These are phyloP conservation scores for Lobophora halterata DNA, from an alignment of 2,888 invertebrate genomes.

Conservation along the genomic window DNA sequence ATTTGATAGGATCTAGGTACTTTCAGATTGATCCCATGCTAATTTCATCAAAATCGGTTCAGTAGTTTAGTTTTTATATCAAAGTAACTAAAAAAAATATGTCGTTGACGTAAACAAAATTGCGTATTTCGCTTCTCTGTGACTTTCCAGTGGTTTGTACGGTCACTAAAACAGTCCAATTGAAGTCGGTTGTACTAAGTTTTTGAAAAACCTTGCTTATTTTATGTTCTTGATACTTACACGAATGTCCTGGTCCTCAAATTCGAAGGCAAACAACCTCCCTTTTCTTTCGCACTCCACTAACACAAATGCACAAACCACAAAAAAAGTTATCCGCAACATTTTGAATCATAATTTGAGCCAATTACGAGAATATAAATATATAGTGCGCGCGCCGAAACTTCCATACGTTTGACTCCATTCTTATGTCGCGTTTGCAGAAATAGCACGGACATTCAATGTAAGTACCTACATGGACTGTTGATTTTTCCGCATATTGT, in stretches of 20 bases:
- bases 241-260: conserved; percentile 71
- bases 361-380: conserved; percentile 9
- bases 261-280: conserved; percentile 80
- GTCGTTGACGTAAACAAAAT: no score
- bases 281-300: conserved; percentile 48
- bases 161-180: no score
- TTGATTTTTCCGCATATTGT: conserved; percentile 65
- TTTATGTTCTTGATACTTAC: conserved; percentile 67
- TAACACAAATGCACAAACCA: conserved; percentile 33
- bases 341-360: conserved; percentile 38
- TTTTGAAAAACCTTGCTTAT: no score
- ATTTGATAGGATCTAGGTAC: no score
- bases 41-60: no score
- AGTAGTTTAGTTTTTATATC: no score
- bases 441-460: conserved; percentile 52
- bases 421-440: conserved; percentile 50
- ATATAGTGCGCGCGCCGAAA: conserved; percentile 42
- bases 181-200: no score
- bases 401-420: conserved; percentile 44
- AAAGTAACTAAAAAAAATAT: neutral
- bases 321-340: conserved; percentile 33
- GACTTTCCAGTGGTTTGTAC: no score
- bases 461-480: conserved; percentile 38
- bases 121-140: no score
- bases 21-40: no score